Evolutionary conservation across 2,888 invertebrate genomes (phyloP), one percentile per base, ranked within the genome.

Genomic region (Xanthorhoe designata): DNA sequence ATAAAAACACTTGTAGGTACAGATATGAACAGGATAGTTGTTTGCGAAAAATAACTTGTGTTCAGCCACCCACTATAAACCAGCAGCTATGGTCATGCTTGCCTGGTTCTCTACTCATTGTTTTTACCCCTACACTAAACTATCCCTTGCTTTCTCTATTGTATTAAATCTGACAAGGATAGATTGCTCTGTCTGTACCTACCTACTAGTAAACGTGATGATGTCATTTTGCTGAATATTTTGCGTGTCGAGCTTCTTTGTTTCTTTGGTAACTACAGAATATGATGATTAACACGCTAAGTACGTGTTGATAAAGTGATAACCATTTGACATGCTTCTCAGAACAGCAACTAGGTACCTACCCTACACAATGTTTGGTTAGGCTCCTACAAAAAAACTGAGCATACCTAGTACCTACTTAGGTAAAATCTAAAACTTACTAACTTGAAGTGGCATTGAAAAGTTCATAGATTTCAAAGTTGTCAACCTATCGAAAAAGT

Each of bases 221-320:
- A 74, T 74, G 72, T 74, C 74, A 74, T 70, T 55, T 66, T 60
- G 61, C 59, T 70, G 62, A 71, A 70, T 60, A 66, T 61, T 73
- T 72, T 49, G 66, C 66, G 51, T 68, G 66, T 55, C 47, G 51
- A 68, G 63, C 58, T 61, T 66, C 71, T 74, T 74, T 74, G 72
- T 74, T 72, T 71, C 64, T 58, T 68, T 64, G 66, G 62, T 70
- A 70, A 68, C 66, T 18, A 60, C 47, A 55, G 54, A 67, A 45
- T 68, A 32, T 57, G 69, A 66, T 66, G 69, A 71, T 68, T 69
- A 68, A 64, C 70, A 42, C 54, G 60, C 53, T 56, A 56, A 49
- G 53, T 64, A 59, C 42, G 49, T 60, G 62, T 53, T 60, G 65
- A 69, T 63, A 66, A 55, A 66, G 56, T 61, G 63, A 65, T 68